phyloP scores from a whole-genome alignment of 2,888 invertebrate genomes.

The Eupithecia subfuscata region DNA sequence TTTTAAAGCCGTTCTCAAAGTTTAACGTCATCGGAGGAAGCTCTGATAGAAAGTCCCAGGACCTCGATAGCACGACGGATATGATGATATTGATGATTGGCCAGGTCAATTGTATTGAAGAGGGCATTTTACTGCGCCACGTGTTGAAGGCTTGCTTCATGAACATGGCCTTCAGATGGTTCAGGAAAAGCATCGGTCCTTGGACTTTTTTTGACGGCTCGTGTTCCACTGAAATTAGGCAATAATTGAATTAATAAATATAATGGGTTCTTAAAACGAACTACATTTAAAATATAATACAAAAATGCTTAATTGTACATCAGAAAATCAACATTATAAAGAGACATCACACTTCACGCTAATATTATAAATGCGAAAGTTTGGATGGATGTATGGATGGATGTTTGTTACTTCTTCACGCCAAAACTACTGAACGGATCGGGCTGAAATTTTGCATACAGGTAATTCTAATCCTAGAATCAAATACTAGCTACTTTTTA shows the following conservation, averaged over 20 bases:
- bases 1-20: constrained; percentile 71
- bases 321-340: too few species aligned
- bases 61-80: constrained; percentile 71
- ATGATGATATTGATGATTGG: constrained; percentile 75
- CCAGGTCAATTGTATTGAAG: constrained; percentile 72
- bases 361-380: too few species aligned
- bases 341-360: too few species aligned
- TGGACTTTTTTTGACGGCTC: constrained; percentile 69
- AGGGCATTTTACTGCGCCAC: constrained; percentile 69
- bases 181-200: constrained; percentile 66
- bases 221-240: constrained; percentile 59
- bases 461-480: too few species aligned
- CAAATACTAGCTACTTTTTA: too few species aligned
- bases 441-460: too few species aligned
- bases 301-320: too few species aligned
- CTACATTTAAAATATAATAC: neutral
- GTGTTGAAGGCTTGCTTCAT: constrained; percentile 71
- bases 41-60: constrained; percentile 78
- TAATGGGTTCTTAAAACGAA: neutral
- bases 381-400: too few species aligned
- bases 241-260: too few species aligned
- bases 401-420: too few species aligned
- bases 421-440: too few species aligned
- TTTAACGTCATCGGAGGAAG: constrained; percentile 85
- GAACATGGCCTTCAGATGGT: constrained; percentile 78